Conservation (phyloP, 2,113 vertebrate species). For the Pelecanoides urinatrix region DNA sequence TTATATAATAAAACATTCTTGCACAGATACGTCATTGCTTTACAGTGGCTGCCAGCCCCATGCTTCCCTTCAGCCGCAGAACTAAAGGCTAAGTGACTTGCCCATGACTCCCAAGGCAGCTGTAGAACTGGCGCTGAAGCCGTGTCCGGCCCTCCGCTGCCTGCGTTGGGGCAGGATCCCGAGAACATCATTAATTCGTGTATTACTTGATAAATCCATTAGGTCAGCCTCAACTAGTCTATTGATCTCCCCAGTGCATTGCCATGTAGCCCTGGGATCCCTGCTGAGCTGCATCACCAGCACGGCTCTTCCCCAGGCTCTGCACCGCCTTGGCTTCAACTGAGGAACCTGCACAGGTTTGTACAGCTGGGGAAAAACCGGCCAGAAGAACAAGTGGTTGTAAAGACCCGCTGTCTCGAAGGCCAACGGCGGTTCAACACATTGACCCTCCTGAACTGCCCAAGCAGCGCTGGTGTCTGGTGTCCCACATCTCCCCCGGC, state of each 20-base stretch:
- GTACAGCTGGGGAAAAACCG: not conserved
- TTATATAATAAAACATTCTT: not conserved
- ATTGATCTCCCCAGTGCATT: not conserved
- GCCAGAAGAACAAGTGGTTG: not conserved
- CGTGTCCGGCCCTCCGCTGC: not conserved
- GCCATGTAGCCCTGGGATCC: not conserved
- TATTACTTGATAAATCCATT: not conserved
- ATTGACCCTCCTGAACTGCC: rapidly evolving
- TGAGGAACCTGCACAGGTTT: not conserved
- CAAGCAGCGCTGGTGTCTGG: not conserved
- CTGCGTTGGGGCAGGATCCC: not conserved
- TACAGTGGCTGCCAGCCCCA: not conserved
- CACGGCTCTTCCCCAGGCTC: not conserved
- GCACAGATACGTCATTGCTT: not conserved
- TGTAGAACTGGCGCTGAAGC: not conserved
- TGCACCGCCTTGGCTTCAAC: not conserved
- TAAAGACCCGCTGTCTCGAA: not conserved
- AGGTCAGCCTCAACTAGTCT: not conserved
- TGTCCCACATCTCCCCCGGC: too few species aligned
- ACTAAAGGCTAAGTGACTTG: not conserved
- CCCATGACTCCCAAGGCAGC: not conserved
- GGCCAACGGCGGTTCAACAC: rapidly evolving
- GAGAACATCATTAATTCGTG: not conserved
- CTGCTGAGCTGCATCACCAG: not conserved
- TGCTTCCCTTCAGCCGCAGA: not conserved